Base-by-base conservation (phyloP, 2,888 invertebrate genomes). In the Drosophila flavopinicola region DNA sequence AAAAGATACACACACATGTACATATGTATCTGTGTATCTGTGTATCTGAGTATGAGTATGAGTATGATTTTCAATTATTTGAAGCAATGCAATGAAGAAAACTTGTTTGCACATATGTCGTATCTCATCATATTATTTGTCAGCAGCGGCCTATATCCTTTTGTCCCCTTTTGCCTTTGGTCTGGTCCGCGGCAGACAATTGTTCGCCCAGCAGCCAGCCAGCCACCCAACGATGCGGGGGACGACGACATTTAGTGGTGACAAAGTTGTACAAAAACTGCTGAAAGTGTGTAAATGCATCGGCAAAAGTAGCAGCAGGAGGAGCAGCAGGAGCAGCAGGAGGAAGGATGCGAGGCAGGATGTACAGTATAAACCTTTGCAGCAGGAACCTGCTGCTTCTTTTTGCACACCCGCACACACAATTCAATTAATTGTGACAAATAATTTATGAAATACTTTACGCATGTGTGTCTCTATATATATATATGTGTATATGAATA, bases 41-140 rank as follows among this genome's bases (percentile, higher is more conserved):
- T n/a, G n/a, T n/a, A n/a, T n/a, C n/a, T n/a, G n/a, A n/a, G n/a
- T n/a, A n/a, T n/a, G n/a, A n/a, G n/a, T n/a, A n/a, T n/a, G 20
- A 84, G 80, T 87, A 89, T 86, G 85, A 90, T 87, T 90, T 89
- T 88, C 91, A 90, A 90, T 91, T 90, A 91, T 88, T 63, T 69
- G 68, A 67, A 87, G 71, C 78, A 88, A 74, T 78, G 72, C 84
- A 85, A n/a, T n/a, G n/a, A n/a, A 82, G 80, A 77, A 82, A 76
- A 82, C 74, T 87, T 90, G 90, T 90, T 91, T 90, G 90, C 90
- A 91, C 90, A 90, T 91, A 91, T 91, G 90, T 89, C 90, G 90
- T 85, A 85, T 89, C 90, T 90, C 90, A 90, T 91, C 90, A 89
- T 88, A 91, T 89, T 89, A 90, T 90, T 90, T 90, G 89, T 89